phyloP scores from a whole-genome alignment of 2,888 invertebrate species.

The Cataglyphis albicans region DNA sequence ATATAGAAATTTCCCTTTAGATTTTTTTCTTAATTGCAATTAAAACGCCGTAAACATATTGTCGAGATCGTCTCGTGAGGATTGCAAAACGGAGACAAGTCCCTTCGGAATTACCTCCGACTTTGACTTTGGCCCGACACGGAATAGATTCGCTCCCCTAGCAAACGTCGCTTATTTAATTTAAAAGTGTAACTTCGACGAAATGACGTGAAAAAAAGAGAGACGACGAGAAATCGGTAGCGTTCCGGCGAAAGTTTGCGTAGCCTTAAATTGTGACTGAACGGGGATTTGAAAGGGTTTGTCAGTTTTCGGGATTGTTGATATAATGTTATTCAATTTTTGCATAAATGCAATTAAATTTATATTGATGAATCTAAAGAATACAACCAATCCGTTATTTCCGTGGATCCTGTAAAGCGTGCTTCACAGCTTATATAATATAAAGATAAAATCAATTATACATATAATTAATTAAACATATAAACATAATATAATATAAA shows the following conservation, averaged over 20 bases:
- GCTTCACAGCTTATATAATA: too few species aligned
- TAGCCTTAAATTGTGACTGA: constrained; percentile 63
- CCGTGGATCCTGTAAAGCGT: too few species aligned
- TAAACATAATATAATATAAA: neutral
- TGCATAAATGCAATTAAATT: constrained; percentile 11
- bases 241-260: constrained; percentile 26
- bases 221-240: constrained; percentile 24
- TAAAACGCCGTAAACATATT: neutral
- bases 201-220: constrained; percentile 34
- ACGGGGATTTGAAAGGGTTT: constrained; percentile 55
- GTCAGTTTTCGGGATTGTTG: constrained; percentile 49
- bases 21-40: constrained; percentile 16
- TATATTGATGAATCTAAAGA: neutral
- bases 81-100: neutral
- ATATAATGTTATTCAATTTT: neutral
- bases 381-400: neutral
- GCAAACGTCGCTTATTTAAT: constrained; percentile 57
- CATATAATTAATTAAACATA: constrained; percentile 2
- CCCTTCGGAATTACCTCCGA: neutral
- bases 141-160: constrained; percentile 41
- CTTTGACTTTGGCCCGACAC: constrained; percentile 1
- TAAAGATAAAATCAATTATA: neutral
- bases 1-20: neutral
- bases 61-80: neutral
- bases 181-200: constrained; percentile 60